A percentile compares a stretch with the other conserved stretches of the same genome.
Evolutionary conservation across 2,797 vertebrate species (phyloP).

Genomic region (Okamejei kenojei): DNA sequence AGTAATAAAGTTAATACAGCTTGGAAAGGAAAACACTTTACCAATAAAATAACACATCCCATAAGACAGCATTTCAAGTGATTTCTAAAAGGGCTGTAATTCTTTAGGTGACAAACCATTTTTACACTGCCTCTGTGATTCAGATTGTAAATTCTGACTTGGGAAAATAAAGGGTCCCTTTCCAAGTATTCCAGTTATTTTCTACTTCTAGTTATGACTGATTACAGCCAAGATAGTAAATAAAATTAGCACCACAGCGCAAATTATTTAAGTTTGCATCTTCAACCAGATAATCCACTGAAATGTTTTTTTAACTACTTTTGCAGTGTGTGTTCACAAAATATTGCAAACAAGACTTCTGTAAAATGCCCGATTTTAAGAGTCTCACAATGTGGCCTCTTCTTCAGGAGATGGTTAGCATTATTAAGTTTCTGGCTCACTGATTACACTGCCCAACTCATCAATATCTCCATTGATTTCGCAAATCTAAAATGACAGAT

Average conservation of each 20-base stretch:
- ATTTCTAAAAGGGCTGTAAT: neutral
- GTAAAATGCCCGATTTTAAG: neutral
- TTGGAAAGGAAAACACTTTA: neutral
- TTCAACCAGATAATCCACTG: neutral
- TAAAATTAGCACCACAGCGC: neutral
- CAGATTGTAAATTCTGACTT: neutral
- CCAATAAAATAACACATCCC: neutral
- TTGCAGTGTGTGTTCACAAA: neutral
- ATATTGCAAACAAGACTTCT: neutral
- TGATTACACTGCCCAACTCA: constrained; percentile 7
- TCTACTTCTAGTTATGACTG: too few species aligned
- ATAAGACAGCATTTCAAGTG: neutral
- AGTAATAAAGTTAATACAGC: constrained; percentile 4
- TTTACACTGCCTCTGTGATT: neutral
- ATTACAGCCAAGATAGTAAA: neutral
- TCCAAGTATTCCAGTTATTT: too few species aligned
- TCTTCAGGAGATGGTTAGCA: neutral
- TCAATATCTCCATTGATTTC: constrained; percentile 23
- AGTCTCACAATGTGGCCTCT: neutral
- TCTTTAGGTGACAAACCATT: neutral
- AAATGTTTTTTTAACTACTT: neutral
- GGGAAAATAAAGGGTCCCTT: too few species aligned
- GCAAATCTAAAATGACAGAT: neutral
- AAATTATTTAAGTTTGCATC: neutral
- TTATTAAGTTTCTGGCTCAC: constrained; percentile 9